These are phyloP conservation scores for Achlya flavicornis DNA, from an alignment of 2,888 invertebrate species.

Conservation along the genomic window DNA sequence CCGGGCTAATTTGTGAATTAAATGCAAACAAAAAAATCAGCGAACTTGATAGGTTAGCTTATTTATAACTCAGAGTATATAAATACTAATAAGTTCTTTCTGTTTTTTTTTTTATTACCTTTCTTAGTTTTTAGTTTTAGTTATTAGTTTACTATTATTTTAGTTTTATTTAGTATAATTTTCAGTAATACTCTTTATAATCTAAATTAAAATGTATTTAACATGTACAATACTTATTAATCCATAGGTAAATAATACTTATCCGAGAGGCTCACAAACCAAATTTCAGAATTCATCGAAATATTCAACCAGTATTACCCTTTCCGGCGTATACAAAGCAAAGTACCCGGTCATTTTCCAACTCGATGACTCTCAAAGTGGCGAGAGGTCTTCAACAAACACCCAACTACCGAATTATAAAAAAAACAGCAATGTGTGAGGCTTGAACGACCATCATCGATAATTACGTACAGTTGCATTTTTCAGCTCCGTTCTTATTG, in stretches of 20 bases:
- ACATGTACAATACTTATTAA: not conserved
- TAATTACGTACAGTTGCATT: constrained; percentile 13
- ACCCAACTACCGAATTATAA: constrained; percentile 11
- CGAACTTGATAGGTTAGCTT: no score
- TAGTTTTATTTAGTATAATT: no score
- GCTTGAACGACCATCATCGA: constrained; percentile 13
- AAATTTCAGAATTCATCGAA: not conserved
- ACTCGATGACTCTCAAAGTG: constrained; percentile 26
- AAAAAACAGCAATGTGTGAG: constrained; percentile 31
- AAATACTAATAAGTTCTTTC: no score
- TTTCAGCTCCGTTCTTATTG: not conserved
- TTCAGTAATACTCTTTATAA: no score
- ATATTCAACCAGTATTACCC: not conserved
- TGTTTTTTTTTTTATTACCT: no score
- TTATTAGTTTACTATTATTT: no score
- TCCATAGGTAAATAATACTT: not conserved
- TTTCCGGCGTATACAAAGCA: constrained; percentile 14
- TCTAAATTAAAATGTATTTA: no score
- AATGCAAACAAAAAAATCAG: no score
- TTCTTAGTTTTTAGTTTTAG: no score
- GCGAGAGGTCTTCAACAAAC: constrained; percentile 12
- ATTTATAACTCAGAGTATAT: no score
- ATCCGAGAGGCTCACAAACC: not conserved
- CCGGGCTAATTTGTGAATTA: no score
- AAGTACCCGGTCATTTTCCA: constrained; percentile 29